Percentiles rank a stretch among this genome's conserved stretches.
phyloP scores from a whole-genome alignment of 2,888 invertebrate genomes.

The Chalcosyrphus nemorum region DNA sequence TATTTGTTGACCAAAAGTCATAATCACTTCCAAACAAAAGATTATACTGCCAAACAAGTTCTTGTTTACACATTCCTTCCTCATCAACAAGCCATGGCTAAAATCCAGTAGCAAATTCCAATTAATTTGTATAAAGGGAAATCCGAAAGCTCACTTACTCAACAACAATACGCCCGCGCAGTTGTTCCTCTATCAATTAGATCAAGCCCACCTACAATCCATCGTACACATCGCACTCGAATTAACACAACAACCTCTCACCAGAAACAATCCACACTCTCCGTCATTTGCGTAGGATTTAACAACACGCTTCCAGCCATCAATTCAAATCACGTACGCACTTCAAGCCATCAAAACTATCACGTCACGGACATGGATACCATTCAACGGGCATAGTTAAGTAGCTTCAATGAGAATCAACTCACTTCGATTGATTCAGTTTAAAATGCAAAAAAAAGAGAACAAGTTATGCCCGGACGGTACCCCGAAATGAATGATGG shows the following conservation, averaged over 20 bases:
- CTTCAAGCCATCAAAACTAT: constrained; percentile 55
- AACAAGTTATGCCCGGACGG: constrained; percentile 3
- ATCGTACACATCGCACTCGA: constrained; percentile 11
- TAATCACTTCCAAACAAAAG: too few relatives aligned
- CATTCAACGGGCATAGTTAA: constrained; percentile 49
- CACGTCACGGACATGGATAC: constrained; percentile 56
- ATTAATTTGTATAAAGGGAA: constrained; percentile 48
- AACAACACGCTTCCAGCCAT: constrained; percentile 47
- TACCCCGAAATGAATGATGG: constrained; percentile 31
- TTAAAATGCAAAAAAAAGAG: constrained; percentile 38
- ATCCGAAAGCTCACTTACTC: constrained; percentile 47
- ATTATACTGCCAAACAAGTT: background rate
- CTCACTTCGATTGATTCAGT: constrained; percentile 21
- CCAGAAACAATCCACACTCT: constrained; percentile 29
- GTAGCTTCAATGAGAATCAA: constrained; percentile 18
- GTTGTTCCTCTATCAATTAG: constrained; percentile 27
- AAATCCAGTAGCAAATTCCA: constrained; percentile 57
- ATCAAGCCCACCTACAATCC: constrained; percentile 36
- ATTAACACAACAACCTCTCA: constrained; percentile 27
- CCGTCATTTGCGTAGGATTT: constrained; percentile 48
- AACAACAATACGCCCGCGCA: constrained; percentile 27
- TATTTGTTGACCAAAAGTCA: too few relatives aligned
- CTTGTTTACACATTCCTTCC: background rate
- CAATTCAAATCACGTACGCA: constrained; percentile 57
- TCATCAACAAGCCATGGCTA: background rate